Base-by-base conservation (phyloP, 2,797 vertebrate genomes). In the Miichthys miiuy region DNA sequence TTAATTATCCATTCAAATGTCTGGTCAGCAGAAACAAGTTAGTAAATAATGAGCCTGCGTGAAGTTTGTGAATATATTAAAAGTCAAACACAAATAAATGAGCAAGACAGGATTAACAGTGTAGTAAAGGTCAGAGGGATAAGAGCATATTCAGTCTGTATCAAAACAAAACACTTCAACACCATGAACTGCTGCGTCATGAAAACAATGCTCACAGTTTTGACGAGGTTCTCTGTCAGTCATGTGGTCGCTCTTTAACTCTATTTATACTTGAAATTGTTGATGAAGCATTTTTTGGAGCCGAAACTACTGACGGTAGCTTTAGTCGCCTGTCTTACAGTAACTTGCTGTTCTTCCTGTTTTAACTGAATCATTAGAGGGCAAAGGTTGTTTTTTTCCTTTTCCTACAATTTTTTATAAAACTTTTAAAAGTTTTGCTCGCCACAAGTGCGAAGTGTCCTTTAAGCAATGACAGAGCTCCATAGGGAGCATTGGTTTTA, bases 11-110 rank as follows among this genome's bases (percentile, higher is more conserved):
- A 87, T 85, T 85, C 57, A 79, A 79, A 69, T 76, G 90, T 84
- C 51, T 76, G 75, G 89, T 93, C 88, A 93, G 92, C 93, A 90
- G 78, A 92, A 90, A 87, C 55, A 71, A 76, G 76, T 60, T 18
- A 55, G 64, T 90, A 86, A 89, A 90, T 91, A 93, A 92, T 86
- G 79, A 87, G 85, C 56, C 54, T 52, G 68, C 12, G 8, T n/a
- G 65, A 72, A 64, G 65, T 84, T 80, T 76, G 71, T 83, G 86
- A 90, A 90, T 90, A 82, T 42, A 87, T 90, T 85, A 88, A 3
- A 3, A 76, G 73, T 72, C 55, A 56, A 47, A 85, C 38, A 51
- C 62, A 82, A 86, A 85, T 71, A 83, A 87, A 89, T 60, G 56
- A 84, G 73, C 62, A 66, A 17, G 55, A 50, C 68, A 72, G 67